Conservation (phyloP, 2,888 invertebrate species). For the Zaprionus lineosus region DNA sequence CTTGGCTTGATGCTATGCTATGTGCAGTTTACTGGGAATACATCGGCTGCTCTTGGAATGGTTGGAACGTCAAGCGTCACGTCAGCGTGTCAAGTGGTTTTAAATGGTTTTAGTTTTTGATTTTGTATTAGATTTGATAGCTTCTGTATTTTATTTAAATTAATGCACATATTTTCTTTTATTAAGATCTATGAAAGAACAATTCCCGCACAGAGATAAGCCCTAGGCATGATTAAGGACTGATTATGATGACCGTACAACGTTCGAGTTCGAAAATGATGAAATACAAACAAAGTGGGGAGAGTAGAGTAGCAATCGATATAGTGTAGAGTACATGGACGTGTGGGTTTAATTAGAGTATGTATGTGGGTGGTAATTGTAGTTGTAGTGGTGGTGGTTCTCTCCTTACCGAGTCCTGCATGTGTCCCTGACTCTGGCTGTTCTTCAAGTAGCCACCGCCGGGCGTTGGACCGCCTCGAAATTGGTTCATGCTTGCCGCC, state of each 20-base stretch:
- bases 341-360: constrained; percentile 18
- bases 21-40: no score
- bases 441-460: constrained; percentile 80
- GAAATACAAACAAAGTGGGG: no score
- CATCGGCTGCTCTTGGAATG: no score
- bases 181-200: constrained; percentile 42
- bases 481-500: constrained; percentile 84
- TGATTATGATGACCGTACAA: no score
- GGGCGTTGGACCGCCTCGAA: constrained; percentile 82
- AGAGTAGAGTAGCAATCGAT: no score
- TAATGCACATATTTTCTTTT: constrained; percentile 46
- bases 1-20: no score
- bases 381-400: constrained; percentile 25
- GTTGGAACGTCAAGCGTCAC: no score
- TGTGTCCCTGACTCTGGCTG: constrained; percentile 82
- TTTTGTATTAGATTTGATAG: constrained; percentile 22
- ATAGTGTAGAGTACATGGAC: constrained; percentile 37
- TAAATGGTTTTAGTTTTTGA: constrained; percentile 13
- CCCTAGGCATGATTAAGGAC: no score
- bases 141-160: constrained; percentile 42
- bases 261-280: no score
- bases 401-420: constrained; percentile 83
- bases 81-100: no score
- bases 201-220: constrained; percentile 19
- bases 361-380: constrained; percentile 37